Evolutionary conservation across 1,140 invertebrate genomes (phyloP).

Genomic region (Andricus grossulariae): DNA sequence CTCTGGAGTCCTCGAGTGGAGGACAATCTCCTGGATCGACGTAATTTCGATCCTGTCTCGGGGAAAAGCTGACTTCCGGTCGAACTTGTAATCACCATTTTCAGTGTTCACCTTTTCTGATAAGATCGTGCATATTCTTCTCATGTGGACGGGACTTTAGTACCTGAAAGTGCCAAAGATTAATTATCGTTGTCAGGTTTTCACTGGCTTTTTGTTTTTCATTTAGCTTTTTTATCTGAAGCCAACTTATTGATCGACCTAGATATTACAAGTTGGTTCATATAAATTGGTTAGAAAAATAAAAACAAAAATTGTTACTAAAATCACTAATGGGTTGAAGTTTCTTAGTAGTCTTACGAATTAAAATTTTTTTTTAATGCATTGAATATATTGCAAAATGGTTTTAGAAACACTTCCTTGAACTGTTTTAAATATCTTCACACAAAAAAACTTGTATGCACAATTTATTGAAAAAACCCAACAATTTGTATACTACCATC

Average conservation of each 20-base stretch:
- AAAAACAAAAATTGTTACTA: too few species aligned
- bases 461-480: too few species aligned
- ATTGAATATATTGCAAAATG: too few species aligned
- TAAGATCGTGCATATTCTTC: background rate
- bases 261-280: background rate
- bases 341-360: too few species aligned
- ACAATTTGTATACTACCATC: too few species aligned
- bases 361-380: too few species aligned
- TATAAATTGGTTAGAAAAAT: background rate
- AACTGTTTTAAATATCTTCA: too few species aligned
- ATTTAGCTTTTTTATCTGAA: background rate
- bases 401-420: too few species aligned
- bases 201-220: background rate
- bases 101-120: background rate
- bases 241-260: background rate
- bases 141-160: background rate
- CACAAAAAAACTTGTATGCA: too few species aligned
- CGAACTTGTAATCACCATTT: constrained; percentile 59
- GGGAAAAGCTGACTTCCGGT: constrained; percentile 51
- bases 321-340: too few species aligned
- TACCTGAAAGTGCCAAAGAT: background rate
- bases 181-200: background rate
- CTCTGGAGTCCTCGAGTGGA: constrained; percentile 76
- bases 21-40: constrained; percentile 74
- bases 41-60: constrained; percentile 57